Percentiles rank a stretch among this genome's conserved stretches.
Evolutionary conservation across 2,113 vertebrate species (phyloP).

Genomic region (Stegostoma tigrinum): DNA sequence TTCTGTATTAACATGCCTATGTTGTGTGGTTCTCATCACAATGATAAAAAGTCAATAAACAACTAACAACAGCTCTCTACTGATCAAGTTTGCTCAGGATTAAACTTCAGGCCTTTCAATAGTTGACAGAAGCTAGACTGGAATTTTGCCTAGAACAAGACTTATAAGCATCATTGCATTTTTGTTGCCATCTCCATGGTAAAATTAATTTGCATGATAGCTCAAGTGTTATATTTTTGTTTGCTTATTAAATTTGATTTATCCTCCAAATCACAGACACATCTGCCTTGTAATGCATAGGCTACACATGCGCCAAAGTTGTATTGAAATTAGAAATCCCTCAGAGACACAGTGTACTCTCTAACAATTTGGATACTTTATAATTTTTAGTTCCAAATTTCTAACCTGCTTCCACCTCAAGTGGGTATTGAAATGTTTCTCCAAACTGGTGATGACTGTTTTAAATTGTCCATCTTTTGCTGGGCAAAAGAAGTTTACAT

Average conservation of each 20-base stretch:
- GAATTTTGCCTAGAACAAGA: not conserved
- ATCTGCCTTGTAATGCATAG: not conserved
- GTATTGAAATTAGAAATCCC: not conserved
- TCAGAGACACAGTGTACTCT: not conserved
- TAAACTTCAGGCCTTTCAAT: not conserved
- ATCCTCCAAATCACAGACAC: not conserved
- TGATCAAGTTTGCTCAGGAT: not conserved
- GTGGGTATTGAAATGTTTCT: not conserved
- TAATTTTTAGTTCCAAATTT: not conserved
- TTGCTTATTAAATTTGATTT: not conserved
- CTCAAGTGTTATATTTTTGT: not conserved
- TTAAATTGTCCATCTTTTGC: no score
- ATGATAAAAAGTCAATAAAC: not conserved
- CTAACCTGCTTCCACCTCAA: not conserved
- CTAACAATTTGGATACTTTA: not conserved
- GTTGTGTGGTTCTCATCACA: not conserved
- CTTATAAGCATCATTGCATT: not conserved
- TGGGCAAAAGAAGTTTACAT: no score
- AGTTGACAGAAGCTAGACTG: not conserved
- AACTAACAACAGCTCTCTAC: not conserved
- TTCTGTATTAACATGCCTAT: no score
- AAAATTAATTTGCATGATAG: not conserved
- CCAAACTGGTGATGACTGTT: not conserved
- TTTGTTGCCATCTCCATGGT: not conserved
- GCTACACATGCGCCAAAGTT: not conserved